Evolutionary conservation across 2,113 vertebrate genomes (phyloP).

Genomic region (Martes martes): DNA sequence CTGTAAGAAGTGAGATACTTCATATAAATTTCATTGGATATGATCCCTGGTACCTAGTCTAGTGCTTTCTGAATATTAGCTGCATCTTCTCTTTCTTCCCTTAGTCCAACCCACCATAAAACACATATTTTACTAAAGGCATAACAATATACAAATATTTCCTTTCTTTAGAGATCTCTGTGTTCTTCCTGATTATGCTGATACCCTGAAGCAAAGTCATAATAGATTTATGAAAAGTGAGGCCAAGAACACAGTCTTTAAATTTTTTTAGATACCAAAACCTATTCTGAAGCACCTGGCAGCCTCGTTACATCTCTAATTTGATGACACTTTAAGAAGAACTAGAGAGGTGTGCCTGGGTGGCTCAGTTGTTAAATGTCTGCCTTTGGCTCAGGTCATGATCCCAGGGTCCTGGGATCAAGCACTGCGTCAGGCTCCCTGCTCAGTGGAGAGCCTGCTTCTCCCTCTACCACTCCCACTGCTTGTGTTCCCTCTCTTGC

Average conservation of each 20-base stretch:
- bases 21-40: background rate
- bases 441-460: no score
- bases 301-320: background rate
- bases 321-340: background rate
- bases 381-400: no score
- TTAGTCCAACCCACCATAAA: background rate
- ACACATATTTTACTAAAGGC: background rate
- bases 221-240: background rate
- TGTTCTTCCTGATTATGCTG: background rate
- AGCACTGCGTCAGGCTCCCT: no score
- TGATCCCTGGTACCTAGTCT: background rate
- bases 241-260: background rate
- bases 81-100: background rate
- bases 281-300: background rate
- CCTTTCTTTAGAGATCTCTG: background rate
- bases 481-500: no score
- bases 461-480: no score
- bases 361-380: no score
- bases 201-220: background rate
- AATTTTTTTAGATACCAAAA: conserved; percentile 5
- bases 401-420: no score
- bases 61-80: background rate
- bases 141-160: background rate
- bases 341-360: background rate
- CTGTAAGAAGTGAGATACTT: background rate